Evolutionary conservation across 2,888 invertebrate genomes (phyloP), one percentile per base, ranked within the genome.

Genomic region (Halictus quadricinctus): DNA sequence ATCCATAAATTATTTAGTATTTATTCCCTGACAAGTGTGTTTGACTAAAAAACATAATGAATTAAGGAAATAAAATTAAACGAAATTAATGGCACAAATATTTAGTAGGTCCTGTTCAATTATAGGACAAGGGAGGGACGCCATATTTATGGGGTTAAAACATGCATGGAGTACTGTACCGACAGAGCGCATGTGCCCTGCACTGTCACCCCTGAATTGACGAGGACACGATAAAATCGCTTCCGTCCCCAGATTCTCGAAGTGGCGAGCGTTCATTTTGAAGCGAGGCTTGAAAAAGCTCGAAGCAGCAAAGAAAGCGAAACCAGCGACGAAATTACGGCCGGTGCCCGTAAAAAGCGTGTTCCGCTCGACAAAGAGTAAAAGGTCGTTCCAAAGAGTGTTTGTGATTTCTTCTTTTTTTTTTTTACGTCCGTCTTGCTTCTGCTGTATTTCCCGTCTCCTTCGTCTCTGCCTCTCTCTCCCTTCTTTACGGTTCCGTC

Each of bases 401-500:
- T 12, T 64, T 48, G 60, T 72, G 41, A 66, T 76, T 75, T 76
- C 29, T 46, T 36, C 36, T 36, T 36, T 5, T 36, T 36, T 36
- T 36, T 43, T 73, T 82, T 73, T 70, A 82, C 43, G 46, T 54
- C 43, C 21, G 58, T 18, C 41, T 43, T 64, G 81, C 36, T 72
- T 50, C 54, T 25, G 41, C n/a, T 46, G 18, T 8, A 36, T n/a
- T 43, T n/a, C 21, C 21, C 18, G 18, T 29, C 2, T 29, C 1
- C 29, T 6, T 29, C 29, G 2, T 60, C 21, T 43, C 18, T n/a
- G 0, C 13, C 21, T 21, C 21, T 41, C 21, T 21, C 50, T 60
- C 46, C 46, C 48, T 70, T 50, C 76, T 77, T 83, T 80, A 83
- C 18, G 60, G 84, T 74, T 83, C 66, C n/a, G 29, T 64, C 54